These are phyloP conservation scores for Stenoptilia bipunctidactyla DNA, from an alignment of 2,888 invertebrate genomes.

Conservation along the genomic window DNA sequence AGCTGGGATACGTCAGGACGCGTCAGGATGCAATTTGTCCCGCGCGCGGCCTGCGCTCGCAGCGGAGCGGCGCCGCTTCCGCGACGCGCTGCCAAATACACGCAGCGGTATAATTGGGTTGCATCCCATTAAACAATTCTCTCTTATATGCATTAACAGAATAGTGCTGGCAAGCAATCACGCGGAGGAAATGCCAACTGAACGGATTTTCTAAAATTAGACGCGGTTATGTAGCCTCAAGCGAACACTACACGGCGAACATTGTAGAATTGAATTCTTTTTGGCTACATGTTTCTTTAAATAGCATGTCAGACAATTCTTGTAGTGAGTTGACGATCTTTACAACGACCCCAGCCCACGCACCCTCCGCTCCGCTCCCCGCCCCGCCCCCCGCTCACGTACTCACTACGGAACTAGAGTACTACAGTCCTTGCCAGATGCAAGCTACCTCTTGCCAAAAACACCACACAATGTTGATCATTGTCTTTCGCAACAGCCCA, in stretches of 20 bases:
- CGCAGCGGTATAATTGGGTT: neutral
- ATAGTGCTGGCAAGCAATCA: no score
- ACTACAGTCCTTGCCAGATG: neutral
- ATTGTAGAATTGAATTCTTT: neutral
- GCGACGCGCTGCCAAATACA: constrained; percentile 27
- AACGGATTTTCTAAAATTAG: no score
- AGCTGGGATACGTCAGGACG: neutral
- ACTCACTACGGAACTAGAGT: neutral
- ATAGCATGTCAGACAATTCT: neutral
- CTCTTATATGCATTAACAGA: no score
- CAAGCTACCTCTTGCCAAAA: neutral
- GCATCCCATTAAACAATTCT: neutral
- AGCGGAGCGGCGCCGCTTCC: constrained; percentile 28
- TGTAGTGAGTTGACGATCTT: neutral
- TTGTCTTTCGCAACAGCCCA: neutral
- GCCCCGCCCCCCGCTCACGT: neutral
- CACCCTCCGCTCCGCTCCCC: neutral
- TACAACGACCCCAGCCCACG: neutral
- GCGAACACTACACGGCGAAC: no score
- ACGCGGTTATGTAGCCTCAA: no score
- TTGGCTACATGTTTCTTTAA: no score
- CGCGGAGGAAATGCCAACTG: no score
- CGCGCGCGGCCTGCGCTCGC: constrained; percentile 12
- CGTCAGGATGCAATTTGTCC: constrained; percentile 23
- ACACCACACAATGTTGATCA: neutral